Percentiles rank a stretch among this genome's conserved stretches.
Conservation (phyloP, 1,140 invertebrate species). For the Drosophila eugracilis region DNA sequence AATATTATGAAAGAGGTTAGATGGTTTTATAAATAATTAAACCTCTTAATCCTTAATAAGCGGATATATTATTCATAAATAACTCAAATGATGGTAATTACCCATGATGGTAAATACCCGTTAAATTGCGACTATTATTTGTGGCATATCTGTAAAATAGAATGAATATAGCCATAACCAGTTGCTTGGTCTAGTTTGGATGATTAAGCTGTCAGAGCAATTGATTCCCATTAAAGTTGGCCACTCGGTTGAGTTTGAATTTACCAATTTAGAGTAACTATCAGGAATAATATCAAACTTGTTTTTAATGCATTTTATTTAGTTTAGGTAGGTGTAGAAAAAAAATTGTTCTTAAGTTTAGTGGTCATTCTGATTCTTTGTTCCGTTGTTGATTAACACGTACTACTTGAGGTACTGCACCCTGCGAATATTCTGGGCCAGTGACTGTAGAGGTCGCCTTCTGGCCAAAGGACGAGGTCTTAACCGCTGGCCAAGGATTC, state of each 20-base stretch:
- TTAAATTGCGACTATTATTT: background rate
- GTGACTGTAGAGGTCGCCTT: constrained; percentile 22
- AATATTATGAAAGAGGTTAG: too few species aligned
- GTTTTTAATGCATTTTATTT: background rate
- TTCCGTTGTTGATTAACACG: too few species aligned
- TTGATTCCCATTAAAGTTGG: constrained; percentile 5
- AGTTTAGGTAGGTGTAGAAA: background rate
- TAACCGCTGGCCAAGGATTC: constrained; percentile 17
- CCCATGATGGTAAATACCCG: too few species aligned
- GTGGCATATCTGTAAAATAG: background rate
- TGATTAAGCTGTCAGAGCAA: constrained; percentile 4
- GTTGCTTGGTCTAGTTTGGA: background rate
- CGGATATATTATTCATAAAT: too few species aligned
- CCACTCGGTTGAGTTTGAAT: background rate
- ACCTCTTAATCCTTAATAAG: too few species aligned
- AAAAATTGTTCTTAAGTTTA: constrained; percentile 6
- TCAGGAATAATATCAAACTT: too few species aligned
- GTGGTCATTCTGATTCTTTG: too few species aligned
- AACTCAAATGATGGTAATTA: too few species aligned
- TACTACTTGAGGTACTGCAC: constrained; percentile 35
- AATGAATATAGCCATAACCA: too few species aligned
- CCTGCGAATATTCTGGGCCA: constrained; percentile 44
- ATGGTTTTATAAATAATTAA: too few species aligned
- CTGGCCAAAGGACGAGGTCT: constrained; percentile 9
- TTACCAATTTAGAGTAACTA: too few species aligned